These are phyloP conservation scores for Macaca mulatta DNA, from an alignment of 2,113 vertebrate species.

Conservation along the genomic window DNA sequence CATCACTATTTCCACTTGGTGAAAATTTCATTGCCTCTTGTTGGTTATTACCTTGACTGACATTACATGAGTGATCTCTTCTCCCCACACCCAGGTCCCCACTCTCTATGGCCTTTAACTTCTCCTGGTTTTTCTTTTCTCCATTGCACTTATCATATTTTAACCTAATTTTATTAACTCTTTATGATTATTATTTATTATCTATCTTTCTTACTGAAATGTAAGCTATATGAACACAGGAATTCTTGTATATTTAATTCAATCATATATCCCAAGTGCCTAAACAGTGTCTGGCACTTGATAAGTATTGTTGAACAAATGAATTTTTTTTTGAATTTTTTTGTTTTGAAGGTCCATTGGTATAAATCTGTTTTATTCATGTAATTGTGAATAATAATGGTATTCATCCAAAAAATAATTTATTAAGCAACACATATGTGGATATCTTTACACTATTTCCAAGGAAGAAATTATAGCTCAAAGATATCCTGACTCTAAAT, in stretches of 20 bases:
- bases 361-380: not conserved
- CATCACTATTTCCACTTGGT: not conserved
- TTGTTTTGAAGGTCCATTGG: too few relatives aligned
- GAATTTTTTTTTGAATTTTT: not conserved
- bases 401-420: not conserved
- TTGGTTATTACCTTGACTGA: not conserved
- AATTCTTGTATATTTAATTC: not conserved
- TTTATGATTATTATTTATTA: not conserved
- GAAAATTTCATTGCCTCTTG: not conserved
- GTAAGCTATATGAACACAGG: not conserved
- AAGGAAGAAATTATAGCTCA: not conserved
- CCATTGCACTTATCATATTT: not conserved
- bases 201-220: not conserved
- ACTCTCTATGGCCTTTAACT: not conserved
- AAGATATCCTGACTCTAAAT: not conserved
- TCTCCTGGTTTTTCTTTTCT: not conserved
- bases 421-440: not conserved
- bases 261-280: not conserved
- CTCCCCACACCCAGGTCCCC: too few relatives aligned
- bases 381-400: not conserved
- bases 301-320: not conserved
- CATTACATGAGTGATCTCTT: accelerated
- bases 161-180: not conserved
- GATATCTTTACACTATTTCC: not conserved
- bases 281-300: not conserved